These are phyloP conservation scores for Sardinella longiceps DNA, from an alignment of 2,797 vertebrate species.

Conservation along the genomic window DNA sequence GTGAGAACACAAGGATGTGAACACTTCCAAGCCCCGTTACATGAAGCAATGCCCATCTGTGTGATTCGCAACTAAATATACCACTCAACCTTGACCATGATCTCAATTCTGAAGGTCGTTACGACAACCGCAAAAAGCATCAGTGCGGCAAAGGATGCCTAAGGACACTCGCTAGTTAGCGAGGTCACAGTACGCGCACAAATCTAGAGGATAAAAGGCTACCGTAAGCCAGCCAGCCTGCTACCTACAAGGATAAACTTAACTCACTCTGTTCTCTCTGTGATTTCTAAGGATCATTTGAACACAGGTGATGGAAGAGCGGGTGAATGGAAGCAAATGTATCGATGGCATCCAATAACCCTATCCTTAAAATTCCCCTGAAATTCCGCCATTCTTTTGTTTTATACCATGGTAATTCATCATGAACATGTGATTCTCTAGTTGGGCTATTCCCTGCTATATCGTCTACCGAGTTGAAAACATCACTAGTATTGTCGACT, in stretches of 20 bases:
- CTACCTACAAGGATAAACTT: slow-evolving; percentile 10
- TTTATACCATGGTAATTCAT: not conserved
- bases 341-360: not conserved
- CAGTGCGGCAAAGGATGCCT: not conserved
- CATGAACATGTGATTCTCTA: not conserved
- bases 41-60: slow-evolving; percentile 66
- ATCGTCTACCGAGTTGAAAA: not conserved
- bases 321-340: not conserved
- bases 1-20: slow-evolving; percentile 67
- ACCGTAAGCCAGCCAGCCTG: not conserved
- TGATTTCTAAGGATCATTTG: not conserved
- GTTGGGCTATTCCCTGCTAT: not conserved
- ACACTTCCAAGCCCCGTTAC: slow-evolving; percentile 65
- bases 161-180: slow-evolving; percentile 14
- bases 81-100: slow-evolving; percentile 65
- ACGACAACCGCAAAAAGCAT: slow-evolving; percentile 18
- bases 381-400: not conserved
- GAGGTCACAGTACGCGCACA: slow-evolving; percentile 15
- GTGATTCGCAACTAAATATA: slow-evolving; percentile 75
- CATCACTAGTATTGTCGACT: not conserved
- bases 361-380: not conserved
- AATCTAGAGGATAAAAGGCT: slow-evolving; percentile 10
- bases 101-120: slow-evolving; percentile 60
- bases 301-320: not conserved
- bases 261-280: not conserved